A percentile compares a stretch with the other conserved stretches of the same genome.
Conservation (phyloP, 2,113 vertebrate species). For the Rhinolophus sinicus region DNA sequence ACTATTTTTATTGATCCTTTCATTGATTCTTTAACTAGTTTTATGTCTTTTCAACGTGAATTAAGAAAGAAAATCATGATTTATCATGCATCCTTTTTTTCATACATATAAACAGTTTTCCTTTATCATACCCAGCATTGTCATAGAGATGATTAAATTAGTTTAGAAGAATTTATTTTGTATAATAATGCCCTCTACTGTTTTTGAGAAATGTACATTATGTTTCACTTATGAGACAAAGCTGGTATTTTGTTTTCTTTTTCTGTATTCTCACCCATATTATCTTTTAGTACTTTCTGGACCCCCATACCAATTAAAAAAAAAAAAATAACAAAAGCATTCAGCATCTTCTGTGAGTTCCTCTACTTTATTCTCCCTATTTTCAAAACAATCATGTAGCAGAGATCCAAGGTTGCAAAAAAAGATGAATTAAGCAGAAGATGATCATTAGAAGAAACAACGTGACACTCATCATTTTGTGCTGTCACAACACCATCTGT, state of each 20-base stretch:
- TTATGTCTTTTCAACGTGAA: neutral
- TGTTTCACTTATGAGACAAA: neutral
- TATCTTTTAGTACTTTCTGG: neutral
- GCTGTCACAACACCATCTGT: conserved; percentile 57
- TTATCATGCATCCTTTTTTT: neutral
- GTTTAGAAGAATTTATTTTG: neutral
- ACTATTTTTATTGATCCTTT: conserved; percentile 18
- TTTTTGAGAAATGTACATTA: neutral
- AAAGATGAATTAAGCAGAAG: conserved; percentile 42
- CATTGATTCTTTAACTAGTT: neutral
- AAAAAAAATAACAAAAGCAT: neutral
- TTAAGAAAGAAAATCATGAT: neutral
- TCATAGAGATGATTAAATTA: neutral
- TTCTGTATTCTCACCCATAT: neutral
- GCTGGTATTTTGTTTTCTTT: neutral
- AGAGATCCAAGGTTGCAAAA: neutral
- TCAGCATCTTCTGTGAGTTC: neutral
- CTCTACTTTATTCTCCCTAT: neutral
- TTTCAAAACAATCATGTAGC: conserved; percentile 53
- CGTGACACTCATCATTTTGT: conserved; percentile 52
- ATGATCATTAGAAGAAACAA: conserved; percentile 64
- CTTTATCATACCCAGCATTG: neutral
- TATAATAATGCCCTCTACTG: neutral
- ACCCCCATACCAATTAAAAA: neutral
- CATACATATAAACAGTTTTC: neutral